A percentile compares a stretch with the other conserved stretches of the same genome.
Evolutionary conservation across 2,888 invertebrate species (phyloP).

Genomic region (Lasioglossum lativentre): DNA sequence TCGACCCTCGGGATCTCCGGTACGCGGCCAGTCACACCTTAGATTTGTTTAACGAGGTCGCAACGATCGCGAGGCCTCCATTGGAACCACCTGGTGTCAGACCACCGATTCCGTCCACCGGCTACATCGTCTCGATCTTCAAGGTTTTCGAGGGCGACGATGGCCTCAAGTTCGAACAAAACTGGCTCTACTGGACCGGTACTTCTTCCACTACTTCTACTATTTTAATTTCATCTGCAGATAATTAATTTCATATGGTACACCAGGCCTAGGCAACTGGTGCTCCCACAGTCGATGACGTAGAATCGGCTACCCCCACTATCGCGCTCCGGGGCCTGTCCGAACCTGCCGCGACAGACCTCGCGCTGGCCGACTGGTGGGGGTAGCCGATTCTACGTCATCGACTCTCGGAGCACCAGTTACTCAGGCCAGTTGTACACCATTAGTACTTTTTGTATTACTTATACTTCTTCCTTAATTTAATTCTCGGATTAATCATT

Average conservation of each 20-base stretch:
- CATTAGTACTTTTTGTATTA: no score
- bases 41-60: slow-evolving; percentile 95
- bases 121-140: slow-evolving; percentile 96
- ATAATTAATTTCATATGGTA: neutral
- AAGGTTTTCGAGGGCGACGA: slow-evolving; percentile 98
- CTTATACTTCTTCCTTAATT: no score
- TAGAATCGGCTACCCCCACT: no score
- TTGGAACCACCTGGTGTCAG: slow-evolving; percentile 92
- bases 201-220: slow-evolving; percentile 37
- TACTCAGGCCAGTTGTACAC: no score
- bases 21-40: slow-evolving; percentile 95
- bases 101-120: slow-evolving; percentile 92
- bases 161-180: slow-evolving; percentile 95
- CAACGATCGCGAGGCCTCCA: slow-evolving; percentile 95
- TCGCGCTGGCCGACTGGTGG: no score
- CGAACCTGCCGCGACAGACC: no score
- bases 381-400: no score
- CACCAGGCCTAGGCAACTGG: neutral
- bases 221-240: neutral
- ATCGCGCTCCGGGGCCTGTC: no score
- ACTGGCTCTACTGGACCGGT: slow-evolving; percentile 97
- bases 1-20: slow-evolving; percentile 92
- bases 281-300: no score
- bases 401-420: no score
- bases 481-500: no score